A percentile compares a stretch with the other conserved stretches of the same genome.
Evolutionary conservation across 2,888 invertebrate species (phyloP).

Genomic region (Thereva nobilitata): DNA sequence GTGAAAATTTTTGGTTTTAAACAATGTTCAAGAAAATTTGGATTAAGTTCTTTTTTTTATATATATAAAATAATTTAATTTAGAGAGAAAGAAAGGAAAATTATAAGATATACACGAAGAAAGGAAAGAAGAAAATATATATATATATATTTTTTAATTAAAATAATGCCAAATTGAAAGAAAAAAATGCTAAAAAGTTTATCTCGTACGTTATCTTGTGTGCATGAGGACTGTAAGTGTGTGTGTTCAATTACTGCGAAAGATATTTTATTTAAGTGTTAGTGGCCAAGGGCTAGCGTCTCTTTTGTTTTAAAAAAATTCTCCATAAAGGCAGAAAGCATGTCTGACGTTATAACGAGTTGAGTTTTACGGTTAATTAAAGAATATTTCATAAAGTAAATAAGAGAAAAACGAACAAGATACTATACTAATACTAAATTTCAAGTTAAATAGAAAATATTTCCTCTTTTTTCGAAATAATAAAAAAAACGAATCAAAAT

Average conservation of each 20-base stretch:
- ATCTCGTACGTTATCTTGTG: conserved; percentile 41
- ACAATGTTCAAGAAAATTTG: too few relatives aligned
- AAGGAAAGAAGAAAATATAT: too few relatives aligned
- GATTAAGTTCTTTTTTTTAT: too few relatives aligned
- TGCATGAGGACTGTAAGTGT: conserved; percentile 37
- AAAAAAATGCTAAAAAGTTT: conserved; percentile 41
- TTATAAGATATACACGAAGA: too few relatives aligned
- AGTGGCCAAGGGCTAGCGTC: conserved; percentile 54
- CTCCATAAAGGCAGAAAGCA: conserved; percentile 32
- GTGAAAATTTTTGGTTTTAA: too few relatives aligned
- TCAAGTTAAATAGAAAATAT: conserved; percentile 1
- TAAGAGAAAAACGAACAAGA: not conserved
- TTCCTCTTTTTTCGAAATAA: not conserved
- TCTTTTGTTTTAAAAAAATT: conserved; percentile 47
- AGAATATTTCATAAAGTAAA: not conserved
- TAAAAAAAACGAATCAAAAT: conserved; percentile 12
- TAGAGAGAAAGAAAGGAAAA: too few relatives aligned
- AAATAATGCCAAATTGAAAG: conserved; percentile 14
- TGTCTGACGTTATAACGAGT: conserved; percentile 44
- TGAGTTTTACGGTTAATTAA: not conserved
- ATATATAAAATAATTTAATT: too few relatives aligned
- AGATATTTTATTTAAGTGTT: conserved; percentile 43
- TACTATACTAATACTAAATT: too few relatives aligned
- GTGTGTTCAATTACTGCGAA: conserved; percentile 39
- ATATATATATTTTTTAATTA: not conserved